Evolutionary conservation across 2,888 invertebrate species (phyloP).

Genomic region (Carabus problematicus): DNA sequence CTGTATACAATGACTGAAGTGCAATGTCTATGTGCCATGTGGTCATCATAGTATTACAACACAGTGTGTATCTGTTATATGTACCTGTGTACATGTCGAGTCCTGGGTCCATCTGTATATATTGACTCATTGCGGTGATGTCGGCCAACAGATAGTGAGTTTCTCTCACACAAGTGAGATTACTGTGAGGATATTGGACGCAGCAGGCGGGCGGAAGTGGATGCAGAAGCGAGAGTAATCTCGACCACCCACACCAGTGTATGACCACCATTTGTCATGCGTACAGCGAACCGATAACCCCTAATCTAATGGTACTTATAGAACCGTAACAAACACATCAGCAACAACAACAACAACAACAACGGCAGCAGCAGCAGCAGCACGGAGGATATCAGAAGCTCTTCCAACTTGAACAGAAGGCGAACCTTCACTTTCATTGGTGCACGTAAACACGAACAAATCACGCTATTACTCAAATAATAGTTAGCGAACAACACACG

Average conservation of each 20-base stretch:
- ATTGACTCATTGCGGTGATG: no score
- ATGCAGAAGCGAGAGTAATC: slow-evolving; percentile 30
- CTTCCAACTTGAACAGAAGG: slow-evolving; percentile 9
- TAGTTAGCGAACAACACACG: slow-evolving; percentile 32
- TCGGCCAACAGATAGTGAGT: no score
- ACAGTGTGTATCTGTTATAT: no score
- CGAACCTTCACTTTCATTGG: slow-evolving; percentile 30
- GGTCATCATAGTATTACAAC: no score
- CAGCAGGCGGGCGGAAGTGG: slow-evolving; percentile 29
- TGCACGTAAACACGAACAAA: slow-evolving; percentile 37
- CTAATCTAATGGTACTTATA: neutral
- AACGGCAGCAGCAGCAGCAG: no score
- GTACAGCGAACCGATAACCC: neutral
- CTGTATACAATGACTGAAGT: no score
- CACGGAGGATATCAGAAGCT: neutral
- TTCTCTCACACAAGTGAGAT: no score
- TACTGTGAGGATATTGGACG: no score
- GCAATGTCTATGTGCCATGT: no score
- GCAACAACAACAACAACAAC: no score
- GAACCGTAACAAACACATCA: slow-evolving; percentile 10
- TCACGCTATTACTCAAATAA: slow-evolving; percentile 41
- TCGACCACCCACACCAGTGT: slow-evolving; percentile 38
- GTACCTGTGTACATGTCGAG: no score
- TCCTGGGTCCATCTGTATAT: no score
- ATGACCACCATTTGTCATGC: slow-evolving; percentile 35